Evolutionary conservation across 2,797 vertebrate genomes (phyloP).

Genomic region (Micrastur ruficollis): DNA sequence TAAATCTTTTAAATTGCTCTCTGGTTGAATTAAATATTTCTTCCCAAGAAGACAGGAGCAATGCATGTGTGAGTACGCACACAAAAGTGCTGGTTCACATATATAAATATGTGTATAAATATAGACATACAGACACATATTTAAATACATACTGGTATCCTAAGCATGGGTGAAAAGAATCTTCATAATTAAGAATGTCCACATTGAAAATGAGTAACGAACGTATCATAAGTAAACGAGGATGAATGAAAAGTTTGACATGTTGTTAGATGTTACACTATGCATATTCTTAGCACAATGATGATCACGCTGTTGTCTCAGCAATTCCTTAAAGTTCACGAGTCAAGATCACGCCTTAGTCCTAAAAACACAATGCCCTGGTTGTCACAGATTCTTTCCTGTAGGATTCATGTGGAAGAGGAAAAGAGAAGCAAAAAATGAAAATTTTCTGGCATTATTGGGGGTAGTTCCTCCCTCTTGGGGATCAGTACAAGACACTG

Average conservation of each 20-base stretch:
- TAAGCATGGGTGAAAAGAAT: not conserved
- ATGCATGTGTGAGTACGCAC: not conserved
- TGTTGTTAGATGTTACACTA: too few species aligned
- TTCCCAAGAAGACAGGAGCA: not conserved
- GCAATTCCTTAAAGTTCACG: not conserved
- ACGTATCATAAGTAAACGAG: not conserved
- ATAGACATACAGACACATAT: not conserved
- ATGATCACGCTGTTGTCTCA: not conserved
- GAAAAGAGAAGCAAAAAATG: not conserved
- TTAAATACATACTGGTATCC: not conserved
- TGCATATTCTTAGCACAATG: not conserved
- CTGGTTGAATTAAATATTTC: not conserved
- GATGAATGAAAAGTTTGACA: not conserved
- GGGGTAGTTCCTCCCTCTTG: not conserved
- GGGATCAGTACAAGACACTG: not conserved
- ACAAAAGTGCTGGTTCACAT: not conserved
- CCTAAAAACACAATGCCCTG: not conserved
- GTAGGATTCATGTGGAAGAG: fast-evolving
- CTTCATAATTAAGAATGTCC: not conserved
- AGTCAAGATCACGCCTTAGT: not conserved
- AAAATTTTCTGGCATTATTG: not conserved
- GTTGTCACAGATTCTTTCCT: not conserved
- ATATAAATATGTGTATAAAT: not conserved
- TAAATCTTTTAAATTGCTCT: not conserved
- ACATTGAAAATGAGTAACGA: not conserved